These are phyloP conservation scores for Ctenosaura bakeri DNA, from an alignment of 2,797 vertebrate species.

Conservation along the genomic window DNA sequence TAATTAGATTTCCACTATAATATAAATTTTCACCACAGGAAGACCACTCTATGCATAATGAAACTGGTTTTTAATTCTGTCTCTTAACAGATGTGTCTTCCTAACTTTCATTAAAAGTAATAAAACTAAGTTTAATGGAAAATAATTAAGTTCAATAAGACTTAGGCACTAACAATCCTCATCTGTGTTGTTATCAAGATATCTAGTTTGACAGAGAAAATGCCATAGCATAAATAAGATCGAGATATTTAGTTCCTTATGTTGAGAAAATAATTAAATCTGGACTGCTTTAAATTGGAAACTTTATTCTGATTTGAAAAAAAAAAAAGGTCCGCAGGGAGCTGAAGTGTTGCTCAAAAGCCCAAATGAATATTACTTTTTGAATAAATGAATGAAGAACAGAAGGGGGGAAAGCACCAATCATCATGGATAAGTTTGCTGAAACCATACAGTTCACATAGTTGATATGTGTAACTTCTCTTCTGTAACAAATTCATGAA, in stretches of 20 bases:
- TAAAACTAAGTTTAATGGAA: conserved; percentile 24
- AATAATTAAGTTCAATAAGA: conserved; percentile 34
- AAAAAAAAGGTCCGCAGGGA: not conserved
- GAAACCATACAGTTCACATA: not conserved
- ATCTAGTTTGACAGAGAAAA: conserved; percentile 43
- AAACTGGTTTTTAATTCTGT: not conserved
- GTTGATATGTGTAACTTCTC: not conserved
- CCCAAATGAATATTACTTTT: not conserved
- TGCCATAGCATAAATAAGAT: not conserved
- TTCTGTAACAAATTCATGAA: not conserved
- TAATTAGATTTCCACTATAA: conserved; percentile 41
- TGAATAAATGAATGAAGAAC: not conserved
- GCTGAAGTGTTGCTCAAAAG: not conserved
- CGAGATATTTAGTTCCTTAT: not conserved
- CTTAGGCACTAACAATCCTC: not conserved
- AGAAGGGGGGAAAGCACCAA: not conserved
- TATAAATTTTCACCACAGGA: conserved; percentile 27
- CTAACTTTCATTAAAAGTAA: conserved; percentile 23
- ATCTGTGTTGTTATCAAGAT: not conserved
- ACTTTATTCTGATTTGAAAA: not conserved
- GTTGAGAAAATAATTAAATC: conserved; percentile 5
- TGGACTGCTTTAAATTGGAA: not conserved
- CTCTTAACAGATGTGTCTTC: conserved; percentile 16
- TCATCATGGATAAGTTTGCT: not conserved
- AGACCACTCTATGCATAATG: not conserved